Conservation (phyloP, 2,797 vertebrate genomes). For the Tragopan temminckii region DNA sequence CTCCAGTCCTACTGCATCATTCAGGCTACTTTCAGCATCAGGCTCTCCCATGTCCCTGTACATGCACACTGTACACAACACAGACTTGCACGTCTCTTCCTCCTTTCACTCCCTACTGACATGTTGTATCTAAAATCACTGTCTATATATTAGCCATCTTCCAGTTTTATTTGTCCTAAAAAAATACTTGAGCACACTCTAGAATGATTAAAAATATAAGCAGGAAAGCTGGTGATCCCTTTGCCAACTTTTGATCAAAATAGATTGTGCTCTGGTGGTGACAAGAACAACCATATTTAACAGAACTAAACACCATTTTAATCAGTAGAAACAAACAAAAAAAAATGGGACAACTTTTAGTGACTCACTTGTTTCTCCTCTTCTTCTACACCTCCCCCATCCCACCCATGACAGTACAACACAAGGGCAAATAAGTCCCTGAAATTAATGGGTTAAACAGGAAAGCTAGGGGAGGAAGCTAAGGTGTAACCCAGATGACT, state of each 20-base stretch:
- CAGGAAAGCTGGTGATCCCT: not conserved
- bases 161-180: constrained; percentile 31
- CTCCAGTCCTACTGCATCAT: not conserved
- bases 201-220: constrained; percentile 25
- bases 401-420: not conserved
- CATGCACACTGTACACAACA: not conserved
- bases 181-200: not conserved
- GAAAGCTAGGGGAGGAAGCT: not conserved
- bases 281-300: not conserved
- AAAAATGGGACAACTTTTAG: not conserved
- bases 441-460: not conserved
- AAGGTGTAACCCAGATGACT: not conserved
- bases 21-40: not conserved
- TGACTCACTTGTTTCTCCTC: not conserved
- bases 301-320: not conserved
- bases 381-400: not conserved
- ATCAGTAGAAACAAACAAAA: not conserved
- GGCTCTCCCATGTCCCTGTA: not conserved
- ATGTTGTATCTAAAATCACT: not conserved
- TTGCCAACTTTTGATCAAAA: not conserved
- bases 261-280: not conserved
- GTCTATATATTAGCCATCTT: not conserved
- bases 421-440: not conserved
- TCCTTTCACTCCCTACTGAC: not conserved
- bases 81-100: not conserved